Conservation (phyloP, 2,888 invertebrate species). For the Saturnia japonica region DNA sequence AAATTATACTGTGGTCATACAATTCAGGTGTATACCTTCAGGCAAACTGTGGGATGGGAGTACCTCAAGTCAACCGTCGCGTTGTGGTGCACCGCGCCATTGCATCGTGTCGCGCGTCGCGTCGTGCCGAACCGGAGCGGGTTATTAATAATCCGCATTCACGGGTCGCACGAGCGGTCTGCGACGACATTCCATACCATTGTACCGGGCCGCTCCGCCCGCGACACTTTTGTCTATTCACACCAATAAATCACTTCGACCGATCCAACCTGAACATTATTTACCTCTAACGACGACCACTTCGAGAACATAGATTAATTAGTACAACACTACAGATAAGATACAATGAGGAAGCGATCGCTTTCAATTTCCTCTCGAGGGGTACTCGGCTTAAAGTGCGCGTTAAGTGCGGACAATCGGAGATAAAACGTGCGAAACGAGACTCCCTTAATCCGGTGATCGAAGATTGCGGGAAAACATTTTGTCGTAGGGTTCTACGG, state of each 20-base stretch:
- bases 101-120: constrained; percentile 30
- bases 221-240: constrained; percentile 81
- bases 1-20: constrained; percentile 59
- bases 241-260: constrained; percentile 77
- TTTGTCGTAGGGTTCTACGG: constrained; percentile 80
- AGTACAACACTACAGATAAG: constrained; percentile 80
- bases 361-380: constrained; percentile 81
- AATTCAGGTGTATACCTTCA: constrained; percentile 68
- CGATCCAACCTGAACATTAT: constrained; percentile 72
- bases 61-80: constrained; percentile 38
- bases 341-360: constrained; percentile 79
- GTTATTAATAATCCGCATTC: constrained; percentile 81
- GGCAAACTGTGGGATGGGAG: constrained; percentile 65
- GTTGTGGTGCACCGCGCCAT: constrained; percentile 23
- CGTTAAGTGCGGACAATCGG: constrained; percentile 82
- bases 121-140: constrained; percentile 62
- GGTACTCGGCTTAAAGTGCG: constrained; percentile 80
- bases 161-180: constrained; percentile 74
- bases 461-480: constrained; percentile 82
- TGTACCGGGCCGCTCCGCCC: constrained; percentile 74
- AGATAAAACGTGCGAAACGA: constrained; percentile 81
- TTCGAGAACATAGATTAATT: constrained; percentile 78
- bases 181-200: constrained; percentile 79
- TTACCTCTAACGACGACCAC: constrained; percentile 73
- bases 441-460: constrained; percentile 81